A percentile compares a stretch with the other conserved stretches of the same genome.
These are phyloP conservation scores for Parasteatoda tepidariorum DNA, from an alignment of 1,140 invertebrate species.

Conservation along the genomic window DNA sequence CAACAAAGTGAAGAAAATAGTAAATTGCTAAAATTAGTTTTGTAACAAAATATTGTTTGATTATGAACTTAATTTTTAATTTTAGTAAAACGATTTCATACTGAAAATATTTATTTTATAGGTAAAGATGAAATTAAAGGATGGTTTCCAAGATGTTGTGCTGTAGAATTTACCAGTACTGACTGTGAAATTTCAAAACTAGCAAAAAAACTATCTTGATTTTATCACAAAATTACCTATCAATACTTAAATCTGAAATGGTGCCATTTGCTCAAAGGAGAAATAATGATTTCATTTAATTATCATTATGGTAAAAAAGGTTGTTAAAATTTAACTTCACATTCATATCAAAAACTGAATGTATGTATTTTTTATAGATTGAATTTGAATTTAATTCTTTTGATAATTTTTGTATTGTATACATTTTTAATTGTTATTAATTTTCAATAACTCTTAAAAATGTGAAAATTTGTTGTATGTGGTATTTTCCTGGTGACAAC, in stretches of 20 bases:
- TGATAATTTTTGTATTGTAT: neutral
- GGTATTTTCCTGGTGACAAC: too few species aligned
- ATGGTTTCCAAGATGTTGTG: slow-evolving; percentile 88
- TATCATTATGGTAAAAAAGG: too few species aligned
- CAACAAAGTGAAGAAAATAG: too few species aligned
- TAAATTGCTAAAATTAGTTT: too few species aligned
- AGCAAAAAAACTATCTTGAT: slow-evolving; percentile 37
- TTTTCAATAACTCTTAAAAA: neutral
- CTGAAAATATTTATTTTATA: neutral
- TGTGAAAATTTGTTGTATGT: too few species aligned
- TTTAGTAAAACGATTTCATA: too few species aligned
- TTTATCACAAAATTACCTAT: neutral
- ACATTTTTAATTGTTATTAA: neutral
- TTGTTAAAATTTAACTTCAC: neutral
- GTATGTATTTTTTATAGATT: too few species aligned
- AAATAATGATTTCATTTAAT: too few species aligned
- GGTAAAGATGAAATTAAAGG: slow-evolving; percentile 69
- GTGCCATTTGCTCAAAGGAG: slow-evolving; percentile 21
- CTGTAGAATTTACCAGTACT: slow-evolving; percentile 70
- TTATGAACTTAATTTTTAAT: too few species aligned
- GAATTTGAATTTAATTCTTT: too few species aligned
- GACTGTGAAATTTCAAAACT: slow-evolving; percentile 40
- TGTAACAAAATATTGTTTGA: too few species aligned
- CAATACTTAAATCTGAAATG: neutral
- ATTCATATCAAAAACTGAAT: too few species aligned